Conservation (phyloP, 2,113 vertebrate genomes). For the Triplophysa rosa region DNA sequence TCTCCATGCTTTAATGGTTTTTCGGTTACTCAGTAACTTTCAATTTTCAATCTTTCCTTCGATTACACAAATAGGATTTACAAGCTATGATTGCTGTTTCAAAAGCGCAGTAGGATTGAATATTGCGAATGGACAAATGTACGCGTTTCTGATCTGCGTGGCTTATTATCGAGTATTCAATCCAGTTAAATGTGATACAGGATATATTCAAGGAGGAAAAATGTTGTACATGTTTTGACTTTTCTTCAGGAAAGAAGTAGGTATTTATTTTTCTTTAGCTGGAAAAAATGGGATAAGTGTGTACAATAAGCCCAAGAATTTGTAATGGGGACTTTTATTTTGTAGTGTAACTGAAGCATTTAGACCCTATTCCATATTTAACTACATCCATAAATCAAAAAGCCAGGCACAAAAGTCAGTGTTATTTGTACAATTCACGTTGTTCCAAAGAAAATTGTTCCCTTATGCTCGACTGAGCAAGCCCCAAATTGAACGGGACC, state of each 20-base stretch:
- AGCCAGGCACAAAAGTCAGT: not conserved
- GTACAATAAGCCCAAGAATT: not conserved
- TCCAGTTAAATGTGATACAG: too few species aligned
- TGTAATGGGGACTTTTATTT: not conserved
- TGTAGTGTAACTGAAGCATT: not conserved
- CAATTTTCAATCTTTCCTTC: slow-evolving; percentile 8
- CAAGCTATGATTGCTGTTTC: not conserved
- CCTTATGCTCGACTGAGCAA: not conserved
- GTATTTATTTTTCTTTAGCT: not conserved
- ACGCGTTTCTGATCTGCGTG: not conserved
- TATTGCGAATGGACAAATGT: too few species aligned
- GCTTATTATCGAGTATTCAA: too few species aligned
- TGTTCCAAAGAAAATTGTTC: not conserved
- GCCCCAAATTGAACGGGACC: not conserved
- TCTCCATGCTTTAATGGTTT: slow-evolving; percentile 2
- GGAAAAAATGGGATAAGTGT: not conserved
- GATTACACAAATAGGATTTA: not conserved
- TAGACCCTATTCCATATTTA: slow-evolving; percentile 3
- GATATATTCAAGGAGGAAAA: not conserved
- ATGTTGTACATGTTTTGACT: not conserved
- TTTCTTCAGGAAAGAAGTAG: too few species aligned
- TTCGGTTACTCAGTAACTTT: slow-evolving; percentile 11
- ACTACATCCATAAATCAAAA: not conserved
- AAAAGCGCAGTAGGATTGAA: not conserved
- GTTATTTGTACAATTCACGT: not conserved